phyloP scores from a whole-genome alignment of 2,797 vertebrate genomes.

The Argentina silus region DNA sequence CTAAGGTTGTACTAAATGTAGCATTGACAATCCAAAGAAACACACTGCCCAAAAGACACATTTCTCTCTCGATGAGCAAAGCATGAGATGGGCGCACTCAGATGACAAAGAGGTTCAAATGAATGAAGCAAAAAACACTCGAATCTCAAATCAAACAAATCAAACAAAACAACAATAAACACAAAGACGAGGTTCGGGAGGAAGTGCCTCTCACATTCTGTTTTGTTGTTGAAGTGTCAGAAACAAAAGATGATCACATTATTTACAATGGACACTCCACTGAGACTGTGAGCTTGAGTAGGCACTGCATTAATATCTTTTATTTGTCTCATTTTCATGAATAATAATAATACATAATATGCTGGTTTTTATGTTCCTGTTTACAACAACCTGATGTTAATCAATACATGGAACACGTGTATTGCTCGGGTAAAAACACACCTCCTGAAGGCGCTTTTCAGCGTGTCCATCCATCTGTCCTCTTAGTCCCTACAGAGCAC shows the following conservation, averaged over 20 bases:
- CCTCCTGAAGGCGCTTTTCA: conserved; percentile 75
- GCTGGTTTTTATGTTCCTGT: conserved; percentile 88
- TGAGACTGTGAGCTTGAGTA: conserved; percentile 97
- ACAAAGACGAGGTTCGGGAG: conserved; percentile 76
- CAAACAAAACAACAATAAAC: conserved; percentile 61
- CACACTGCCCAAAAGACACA: conserved; percentile 87
- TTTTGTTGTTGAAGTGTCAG: conserved; percentile 60
- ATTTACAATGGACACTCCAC: conserved; percentile 97
- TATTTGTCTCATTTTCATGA: conserved; percentile 75
- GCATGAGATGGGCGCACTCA: conserved; percentile 80
- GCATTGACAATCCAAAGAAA: conserved; percentile 89
- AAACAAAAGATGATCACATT: conserved; percentile 84
- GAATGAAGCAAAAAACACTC: conserved; percentile 84
- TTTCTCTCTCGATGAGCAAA: conserved; percentile 86
- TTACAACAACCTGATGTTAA: conserved; percentile 94
- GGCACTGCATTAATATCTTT: conserved; percentile 95
- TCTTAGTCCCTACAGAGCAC: conserved; percentile 86
- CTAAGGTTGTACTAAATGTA: conserved; percentile 90
- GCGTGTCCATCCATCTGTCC: conserved; percentile 69
- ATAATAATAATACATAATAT: conserved; percentile 78
- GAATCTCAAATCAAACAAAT: conserved; percentile 49
- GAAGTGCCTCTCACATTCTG: conserved; percentile 88
- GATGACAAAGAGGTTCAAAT: conserved; percentile 84
- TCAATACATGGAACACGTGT: conserved; percentile 77
- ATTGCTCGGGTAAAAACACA: conserved; percentile 83